Conservation (phyloP, 2,113 vertebrate species). For the Campylomormyrus numenius region DNA sequence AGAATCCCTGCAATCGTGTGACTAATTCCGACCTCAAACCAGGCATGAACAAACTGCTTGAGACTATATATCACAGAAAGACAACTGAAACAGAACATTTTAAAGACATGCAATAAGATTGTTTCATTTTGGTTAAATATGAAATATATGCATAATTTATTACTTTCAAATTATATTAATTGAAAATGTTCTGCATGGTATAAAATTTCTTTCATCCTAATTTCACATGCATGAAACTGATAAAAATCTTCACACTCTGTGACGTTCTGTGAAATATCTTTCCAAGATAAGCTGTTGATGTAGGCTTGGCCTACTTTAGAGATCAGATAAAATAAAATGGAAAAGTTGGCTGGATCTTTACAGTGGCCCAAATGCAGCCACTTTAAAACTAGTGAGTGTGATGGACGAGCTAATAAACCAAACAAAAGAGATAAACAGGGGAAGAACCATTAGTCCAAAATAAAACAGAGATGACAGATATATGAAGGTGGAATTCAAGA, state of each 20-base stretch:
- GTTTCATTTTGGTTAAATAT: conserved; percentile 4
- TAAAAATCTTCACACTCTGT: conserved; percentile 9
- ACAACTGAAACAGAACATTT: neutral
- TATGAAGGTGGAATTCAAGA: neutral
- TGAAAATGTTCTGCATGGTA: conserved; percentile 11
- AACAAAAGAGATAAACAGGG: neutral
- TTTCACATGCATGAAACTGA: conserved; percentile 9
- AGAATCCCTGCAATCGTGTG: neutral
- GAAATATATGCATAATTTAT: conserved; percentile 10
- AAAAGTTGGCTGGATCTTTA: neutral
- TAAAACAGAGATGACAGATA: neutral
- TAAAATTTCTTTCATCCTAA: neutral
- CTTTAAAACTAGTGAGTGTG: neutral
- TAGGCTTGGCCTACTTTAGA: neutral
- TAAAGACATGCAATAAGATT: neutral
- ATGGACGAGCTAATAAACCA: neutral
- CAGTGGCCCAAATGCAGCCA: neutral
- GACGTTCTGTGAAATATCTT: conserved; percentile 2
- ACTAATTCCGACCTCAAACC: neutral
- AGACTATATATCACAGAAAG: neutral
- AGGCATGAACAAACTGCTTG: neutral
- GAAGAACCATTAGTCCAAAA: neutral
- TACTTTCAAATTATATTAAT: conserved; percentile 9
- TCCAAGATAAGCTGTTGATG: conserved; percentile 5
- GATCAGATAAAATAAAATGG: conserved; percentile 5